Evolutionary conservation across 2,888 invertebrate species (phyloP).

Genomic region (Acrobeloides nanus): DNA sequence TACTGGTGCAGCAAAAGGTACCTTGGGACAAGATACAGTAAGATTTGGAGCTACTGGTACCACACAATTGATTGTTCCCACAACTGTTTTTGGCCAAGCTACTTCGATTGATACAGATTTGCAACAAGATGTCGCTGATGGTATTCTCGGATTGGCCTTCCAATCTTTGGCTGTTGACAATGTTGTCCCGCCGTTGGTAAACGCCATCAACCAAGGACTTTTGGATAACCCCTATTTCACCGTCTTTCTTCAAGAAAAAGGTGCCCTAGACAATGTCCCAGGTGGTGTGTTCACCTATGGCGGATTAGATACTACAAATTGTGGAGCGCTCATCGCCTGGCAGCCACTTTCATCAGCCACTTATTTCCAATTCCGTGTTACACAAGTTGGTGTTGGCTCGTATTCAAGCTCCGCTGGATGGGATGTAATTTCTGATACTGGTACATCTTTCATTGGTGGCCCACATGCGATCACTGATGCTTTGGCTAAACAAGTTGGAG

Average conservation of each 20-base stretch:
- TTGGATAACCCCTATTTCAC: conserved; percentile 38
- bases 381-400: conserved; percentile 15
- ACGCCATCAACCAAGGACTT: too few species aligned
- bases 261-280: conserved; percentile 26
- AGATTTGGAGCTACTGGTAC: too few species aligned
- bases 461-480: too few species aligned
- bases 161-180: too few species aligned
- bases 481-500: too few species aligned
- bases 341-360: conserved; percentile 35
- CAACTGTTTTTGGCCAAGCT: conserved; percentile 18
- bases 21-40: conserved; percentile 57
- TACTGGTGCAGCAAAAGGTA: conserved; percentile 56
- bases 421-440: too few species aligned
- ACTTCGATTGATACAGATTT: conserved; percentile 8
- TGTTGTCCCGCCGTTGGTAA: too few species aligned
- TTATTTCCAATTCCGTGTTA: conserved; percentile 34
- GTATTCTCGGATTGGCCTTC: too few species aligned
- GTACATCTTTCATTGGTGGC: conserved; percentile 33
- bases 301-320: too few species aligned
- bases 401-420: conserved; percentile 23
- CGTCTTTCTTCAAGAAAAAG: conserved; percentile 32
- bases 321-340: conserved; percentile 32
- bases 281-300: too few species aligned
- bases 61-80: conserved; percentile 17
- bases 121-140: conserved; percentile 23